phyloP scores from a whole-genome alignment of 92 coral and sea anemone genomes.

The Porites lobata region DNA sequence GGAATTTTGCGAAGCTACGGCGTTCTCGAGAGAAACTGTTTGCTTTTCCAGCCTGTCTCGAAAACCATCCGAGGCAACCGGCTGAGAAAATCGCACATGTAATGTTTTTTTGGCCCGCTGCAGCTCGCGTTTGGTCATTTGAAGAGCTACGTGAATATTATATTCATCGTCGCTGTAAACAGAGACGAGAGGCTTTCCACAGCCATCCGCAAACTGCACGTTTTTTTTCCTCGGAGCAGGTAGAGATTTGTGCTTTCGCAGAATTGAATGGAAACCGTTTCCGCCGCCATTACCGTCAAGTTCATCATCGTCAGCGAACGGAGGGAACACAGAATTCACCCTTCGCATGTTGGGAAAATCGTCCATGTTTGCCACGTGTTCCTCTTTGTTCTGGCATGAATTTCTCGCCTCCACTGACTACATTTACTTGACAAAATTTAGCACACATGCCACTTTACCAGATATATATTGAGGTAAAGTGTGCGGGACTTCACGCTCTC shows the following conservation, averaged over 20 bases:
- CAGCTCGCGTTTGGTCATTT: constrained; percentile 74
- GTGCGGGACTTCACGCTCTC: constrained; percentile 41
- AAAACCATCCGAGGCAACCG: constrained; percentile 84
- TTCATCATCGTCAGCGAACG: constrained; percentile 37
- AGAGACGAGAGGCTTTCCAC: constrained; percentile 94
- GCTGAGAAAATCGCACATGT: constrained; percentile 87
- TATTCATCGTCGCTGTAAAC: constrained; percentile 92
- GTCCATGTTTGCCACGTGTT: constrained; percentile 10
- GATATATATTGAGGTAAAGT: background rate
- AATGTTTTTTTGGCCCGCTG: constrained; percentile 85
- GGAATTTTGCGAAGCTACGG: constrained; percentile 89
- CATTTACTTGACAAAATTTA: background rate
- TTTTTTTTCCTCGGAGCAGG: constrained; percentile 80
- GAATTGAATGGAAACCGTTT: constrained; percentile 81
- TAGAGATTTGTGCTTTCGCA: constrained; percentile 87
- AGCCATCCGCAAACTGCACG: constrained; percentile 98
- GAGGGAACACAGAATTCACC: constrained; percentile 48
- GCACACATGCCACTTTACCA: background rate
- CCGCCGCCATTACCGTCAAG: constrained; percentile 56
- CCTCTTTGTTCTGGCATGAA: background rate
- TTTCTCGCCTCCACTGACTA: background rate
- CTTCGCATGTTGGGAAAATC: constrained; percentile 27
- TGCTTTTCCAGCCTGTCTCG: constrained; percentile 77
- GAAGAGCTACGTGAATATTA: constrained; percentile 92
- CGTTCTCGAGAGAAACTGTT: constrained; percentile 90